Percentiles rank a stretch among this genome's conserved stretches.
Evolutionary conservation across 1,140 invertebrate species (phyloP).

Genomic region (Cotesia vestalis): DNA sequence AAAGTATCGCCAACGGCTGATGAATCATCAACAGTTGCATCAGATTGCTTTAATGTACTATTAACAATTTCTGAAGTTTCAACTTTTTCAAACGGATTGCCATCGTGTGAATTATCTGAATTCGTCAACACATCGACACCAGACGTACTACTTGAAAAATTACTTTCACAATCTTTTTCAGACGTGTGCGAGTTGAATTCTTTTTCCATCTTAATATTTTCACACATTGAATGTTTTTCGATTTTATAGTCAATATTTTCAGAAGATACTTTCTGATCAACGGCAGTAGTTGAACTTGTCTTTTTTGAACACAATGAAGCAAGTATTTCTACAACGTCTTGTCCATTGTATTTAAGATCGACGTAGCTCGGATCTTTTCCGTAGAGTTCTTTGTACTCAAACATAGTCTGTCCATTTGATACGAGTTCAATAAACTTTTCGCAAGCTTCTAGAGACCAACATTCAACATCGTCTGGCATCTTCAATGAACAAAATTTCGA

Average conservation of each 20-base stretch:
- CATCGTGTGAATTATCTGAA: constrained; percentile 11
- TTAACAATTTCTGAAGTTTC: constrained; percentile 1
- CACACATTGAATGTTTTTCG: neutral
- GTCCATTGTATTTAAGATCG: constrained; percentile 42
- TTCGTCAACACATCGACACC: constrained; percentile 15
- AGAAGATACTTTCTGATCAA: too few species aligned
- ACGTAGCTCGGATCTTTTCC: constrained; percentile 43
- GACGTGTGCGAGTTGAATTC: neutral
- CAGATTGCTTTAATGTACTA: too few species aligned
- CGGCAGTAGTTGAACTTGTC: constrained; percentile 2
- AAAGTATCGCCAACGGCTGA: too few species aligned
- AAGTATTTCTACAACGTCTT: constrained; percentile 50
- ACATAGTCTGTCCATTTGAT: constrained; percentile 72
- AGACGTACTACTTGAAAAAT: constrained; percentile 25
- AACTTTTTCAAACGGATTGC: constrained; percentile 5
- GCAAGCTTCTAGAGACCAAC: constrained; percentile 72
- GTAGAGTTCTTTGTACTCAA: constrained; percentile 69
- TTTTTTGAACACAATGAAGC: constrained; percentile 31
- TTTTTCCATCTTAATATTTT: constrained; percentile 1
- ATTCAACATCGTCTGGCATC: constrained; percentile 68
- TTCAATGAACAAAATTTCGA: constrained; percentile 73
- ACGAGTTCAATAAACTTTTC: constrained; percentile 73
- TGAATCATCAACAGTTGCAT: too few species aligned
- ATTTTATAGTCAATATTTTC: neutral
- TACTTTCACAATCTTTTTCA: constrained; percentile 9